These are phyloP conservation scores for Silurus aristotelis DNA, from an alignment of 2,797 vertebrate genomes.

Conservation along the genomic window DNA sequence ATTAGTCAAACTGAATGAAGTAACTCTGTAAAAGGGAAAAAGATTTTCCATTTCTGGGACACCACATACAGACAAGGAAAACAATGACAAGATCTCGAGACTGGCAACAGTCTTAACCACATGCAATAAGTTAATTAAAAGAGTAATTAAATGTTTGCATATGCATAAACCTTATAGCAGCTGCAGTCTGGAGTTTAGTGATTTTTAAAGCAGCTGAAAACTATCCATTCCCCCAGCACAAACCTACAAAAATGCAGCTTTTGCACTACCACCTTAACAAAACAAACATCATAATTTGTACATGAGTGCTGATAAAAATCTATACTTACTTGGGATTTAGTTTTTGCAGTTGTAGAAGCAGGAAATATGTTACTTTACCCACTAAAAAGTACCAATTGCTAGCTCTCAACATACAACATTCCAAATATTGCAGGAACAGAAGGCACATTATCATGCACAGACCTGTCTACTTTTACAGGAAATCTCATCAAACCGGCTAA, in stretches of 20 bases:
- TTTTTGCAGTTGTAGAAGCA: background rate
- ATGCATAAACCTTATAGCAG: background rate
- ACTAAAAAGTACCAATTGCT: background rate
- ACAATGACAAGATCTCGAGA: background rate
- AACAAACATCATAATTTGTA: background rate
- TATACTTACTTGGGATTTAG: background rate
- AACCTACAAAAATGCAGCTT: background rate
- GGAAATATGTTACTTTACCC: background rate
- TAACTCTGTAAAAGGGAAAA: background rate
- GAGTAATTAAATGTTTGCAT: background rate
- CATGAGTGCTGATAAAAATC: background rate
- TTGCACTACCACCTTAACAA: background rate
- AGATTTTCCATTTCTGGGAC: background rate
- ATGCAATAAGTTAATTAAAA: background rate
- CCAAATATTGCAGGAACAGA: background rate
- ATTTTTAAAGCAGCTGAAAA: background rate
- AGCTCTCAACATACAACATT: background rate
- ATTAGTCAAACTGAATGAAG: background rate
- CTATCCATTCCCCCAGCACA: too few relatives aligned
- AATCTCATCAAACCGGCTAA: constrained; percentile 9
- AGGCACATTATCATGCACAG: background rate
- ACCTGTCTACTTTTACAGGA: background rate
- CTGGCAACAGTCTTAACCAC: background rate
- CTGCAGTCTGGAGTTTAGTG: background rate
- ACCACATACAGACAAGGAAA: background rate